Evolutionary conservation across 2,888 invertebrate genomes (phyloP), one percentile per base, ranked within the genome.

Genomic region (Rambutsinella grinnellia): DNA sequence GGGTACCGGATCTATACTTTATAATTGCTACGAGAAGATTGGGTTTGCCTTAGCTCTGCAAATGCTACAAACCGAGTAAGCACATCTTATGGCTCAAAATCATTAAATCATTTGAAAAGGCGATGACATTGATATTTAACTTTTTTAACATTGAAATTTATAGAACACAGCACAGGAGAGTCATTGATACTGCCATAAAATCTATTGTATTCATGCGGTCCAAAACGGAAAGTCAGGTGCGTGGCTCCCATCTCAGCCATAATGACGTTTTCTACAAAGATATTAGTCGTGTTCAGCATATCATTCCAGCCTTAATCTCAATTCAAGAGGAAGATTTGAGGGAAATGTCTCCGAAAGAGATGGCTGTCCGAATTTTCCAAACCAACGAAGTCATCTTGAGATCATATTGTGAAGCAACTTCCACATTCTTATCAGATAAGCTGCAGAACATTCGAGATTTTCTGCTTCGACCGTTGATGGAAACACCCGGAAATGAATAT

Each of bases 11-110:
- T 87, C 85, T 81, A 88, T 91, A 79, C 88, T 95, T 74, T 89
- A 92, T 78, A 93, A 92, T 86, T 91, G 94, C 84, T 91, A 92
- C 5, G 96, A 96, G 87, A 94, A 93, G 86, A 89, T 95, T 74
- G 89, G 92, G 15, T 93, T 92, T 0, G 93, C 94, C 0, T 88
- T 91, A 19, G 89, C 93, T 0, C 88, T 96, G 81, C 90, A 93
- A 81, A 89, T 89, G 62, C 87, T 92, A 68, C 93, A 91, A 70
- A 85, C 87, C 58, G 88, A 89, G 88, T 89, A 86, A 89, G 86
- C 85, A 65, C 21, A 6, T 58, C 13, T 19, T 15, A 51, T 44
- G 21, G 10, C 10, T 27, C 27, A 19, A 46, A 17, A 57, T 26
- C 28, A 5, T 51, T 51, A 5, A n/a, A 62, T 23, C 44, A 17